Conservation (phyloP, 2,888 invertebrate species). For the Pegoplata infirma region DNA sequence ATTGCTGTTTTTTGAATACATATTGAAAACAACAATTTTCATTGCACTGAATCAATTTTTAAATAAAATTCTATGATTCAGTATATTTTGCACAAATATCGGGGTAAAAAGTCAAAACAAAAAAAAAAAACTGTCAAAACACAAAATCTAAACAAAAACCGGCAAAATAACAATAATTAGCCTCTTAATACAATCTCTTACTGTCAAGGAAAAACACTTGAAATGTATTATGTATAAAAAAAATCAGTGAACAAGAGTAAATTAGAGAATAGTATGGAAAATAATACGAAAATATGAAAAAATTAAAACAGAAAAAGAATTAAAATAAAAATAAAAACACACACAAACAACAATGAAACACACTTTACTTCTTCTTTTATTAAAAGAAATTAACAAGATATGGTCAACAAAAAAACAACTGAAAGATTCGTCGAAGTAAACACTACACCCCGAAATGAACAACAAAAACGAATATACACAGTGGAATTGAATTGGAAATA, state of each 20-base stretch:
- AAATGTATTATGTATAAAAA: not conserved
- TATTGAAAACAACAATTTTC: not conserved
- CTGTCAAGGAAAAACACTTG: conserved; percentile 28
- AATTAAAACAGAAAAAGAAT: not conserved
- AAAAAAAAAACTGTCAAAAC: conserved; percentile 24
- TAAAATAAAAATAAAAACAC: not conserved
- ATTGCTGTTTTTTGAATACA: not conserved
- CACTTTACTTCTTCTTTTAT: not conserved
- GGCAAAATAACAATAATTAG: conserved; percentile 39
- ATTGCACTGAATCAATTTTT: conserved; percentile 43
- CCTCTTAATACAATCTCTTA: conserved; percentile 23
- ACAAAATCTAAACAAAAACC: conserved; percentile 30
- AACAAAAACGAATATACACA: not conserved
- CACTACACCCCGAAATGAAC: conserved; percentile 25
- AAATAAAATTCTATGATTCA: conserved; percentile 49
- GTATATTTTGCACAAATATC: not conserved
- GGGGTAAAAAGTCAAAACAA: not conserved
- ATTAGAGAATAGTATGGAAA: not conserved
- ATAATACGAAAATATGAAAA: too few relatives aligned
- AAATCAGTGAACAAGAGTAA: conserved; percentile 15
- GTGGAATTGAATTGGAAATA: too few relatives aligned
- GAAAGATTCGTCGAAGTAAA: conserved; percentile 21
- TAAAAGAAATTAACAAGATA: not conserved
- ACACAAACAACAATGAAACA: not conserved
- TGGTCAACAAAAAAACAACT: too few relatives aligned